These are phyloP conservation scores for Grantiella picta DNA, from an alignment of 2,113 vertebrate genomes.

Conservation along the genomic window DNA sequence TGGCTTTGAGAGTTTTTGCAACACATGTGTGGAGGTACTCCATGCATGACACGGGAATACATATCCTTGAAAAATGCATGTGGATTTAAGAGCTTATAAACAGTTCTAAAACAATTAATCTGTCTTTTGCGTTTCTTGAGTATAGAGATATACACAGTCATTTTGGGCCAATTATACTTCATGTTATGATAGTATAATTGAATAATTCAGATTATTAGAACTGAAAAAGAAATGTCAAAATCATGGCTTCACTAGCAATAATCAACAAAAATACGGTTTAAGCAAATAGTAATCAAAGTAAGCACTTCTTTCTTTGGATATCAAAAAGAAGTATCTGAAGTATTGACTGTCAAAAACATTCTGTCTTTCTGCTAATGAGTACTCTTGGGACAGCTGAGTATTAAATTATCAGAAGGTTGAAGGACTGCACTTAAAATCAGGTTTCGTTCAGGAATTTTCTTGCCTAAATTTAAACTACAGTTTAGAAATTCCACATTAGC, in stretches of 20 bases:
- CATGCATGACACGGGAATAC: not conserved
- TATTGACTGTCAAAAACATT: not conserved
- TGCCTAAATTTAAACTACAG: not conserved
- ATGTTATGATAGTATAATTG: not conserved
- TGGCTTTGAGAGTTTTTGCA: not conserved
- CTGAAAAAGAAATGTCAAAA: not conserved
- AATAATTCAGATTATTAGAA: not conserved
- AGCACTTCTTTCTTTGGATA: not conserved
- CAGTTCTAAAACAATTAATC: not conserved
- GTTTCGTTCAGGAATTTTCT: not conserved
- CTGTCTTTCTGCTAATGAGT: not conserved
- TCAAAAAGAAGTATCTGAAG: not conserved
- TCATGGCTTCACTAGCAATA: not conserved
- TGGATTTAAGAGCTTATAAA: not conserved
- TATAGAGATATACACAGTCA: not conserved
- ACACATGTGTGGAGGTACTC: not conserved
- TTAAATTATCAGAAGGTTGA: not conserved
- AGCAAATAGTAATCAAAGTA: not conserved
- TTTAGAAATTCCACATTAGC: not conserved
- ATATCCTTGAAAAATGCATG: not conserved
- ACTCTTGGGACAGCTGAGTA: not conserved
- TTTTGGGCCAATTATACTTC: not conserved
- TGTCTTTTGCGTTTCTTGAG: not conserved
- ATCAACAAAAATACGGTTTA: not conserved
- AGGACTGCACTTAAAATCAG: not conserved